Percentiles rank a stretch among this genome's conserved stretches.
Conservation (phyloP, 2,113 vertebrate species). For the Salminus brasiliensis region DNA sequence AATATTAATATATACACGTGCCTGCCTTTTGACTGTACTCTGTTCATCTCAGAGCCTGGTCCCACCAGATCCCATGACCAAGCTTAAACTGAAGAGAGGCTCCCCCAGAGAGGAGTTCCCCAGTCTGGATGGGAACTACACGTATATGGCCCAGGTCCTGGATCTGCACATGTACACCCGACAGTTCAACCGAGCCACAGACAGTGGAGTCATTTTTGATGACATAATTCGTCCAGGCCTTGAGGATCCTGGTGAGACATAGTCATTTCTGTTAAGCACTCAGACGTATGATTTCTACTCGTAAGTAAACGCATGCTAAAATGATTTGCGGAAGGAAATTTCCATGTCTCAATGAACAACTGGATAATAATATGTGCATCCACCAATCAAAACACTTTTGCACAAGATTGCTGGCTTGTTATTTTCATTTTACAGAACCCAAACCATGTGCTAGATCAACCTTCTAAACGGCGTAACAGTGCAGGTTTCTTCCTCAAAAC, state of each 20-base stretch:
- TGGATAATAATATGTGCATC: too few relatives aligned
- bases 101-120: constrained; percentile 76
- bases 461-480: not conserved
- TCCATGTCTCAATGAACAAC: not conserved
- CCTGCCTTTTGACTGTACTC: not conserved
- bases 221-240: constrained; percentile 76
- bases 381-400: too few relatives aligned
- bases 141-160: constrained; percentile 72
- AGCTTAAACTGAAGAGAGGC: constrained; percentile 65
- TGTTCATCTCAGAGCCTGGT: constrained; percentile 57
- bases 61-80: constrained; percentile 67
- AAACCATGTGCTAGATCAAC: not conserved
- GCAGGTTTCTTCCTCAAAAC: not conserved
- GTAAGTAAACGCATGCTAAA: not conserved
- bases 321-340: not conserved
- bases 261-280: not conserved
- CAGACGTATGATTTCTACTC: not conserved
- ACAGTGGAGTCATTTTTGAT: constrained; percentile 75
- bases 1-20: constrained; percentile 1
- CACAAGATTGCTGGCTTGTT: too few relatives aligned
- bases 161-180: constrained; percentile 69
- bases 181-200: constrained; percentile 73
- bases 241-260: constrained; percentile 69
- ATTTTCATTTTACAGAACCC: too few relatives aligned
- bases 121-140: constrained; percentile 66